These are phyloP conservation scores for Crocodylus rhombifer DNA, from an alignment of 2,797 vertebrate genomes.

Conservation along the genomic window DNA sequence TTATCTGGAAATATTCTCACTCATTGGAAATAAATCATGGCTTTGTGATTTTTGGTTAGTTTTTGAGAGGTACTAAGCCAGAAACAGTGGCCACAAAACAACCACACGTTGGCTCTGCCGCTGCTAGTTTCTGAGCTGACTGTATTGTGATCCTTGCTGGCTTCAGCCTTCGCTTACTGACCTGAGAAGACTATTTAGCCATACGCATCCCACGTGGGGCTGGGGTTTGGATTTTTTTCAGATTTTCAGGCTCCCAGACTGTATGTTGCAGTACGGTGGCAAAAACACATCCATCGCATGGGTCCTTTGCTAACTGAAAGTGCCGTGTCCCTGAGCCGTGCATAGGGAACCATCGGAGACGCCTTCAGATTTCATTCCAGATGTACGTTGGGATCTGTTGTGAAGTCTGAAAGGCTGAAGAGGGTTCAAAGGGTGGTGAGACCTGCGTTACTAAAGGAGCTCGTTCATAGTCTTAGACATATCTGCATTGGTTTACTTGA, in stretches of 20 bases:
- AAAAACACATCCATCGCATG: neutral
- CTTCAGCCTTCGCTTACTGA: neutral
- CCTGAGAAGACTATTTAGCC: neutral
- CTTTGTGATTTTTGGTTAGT: neutral
- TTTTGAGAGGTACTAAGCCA: neutral
- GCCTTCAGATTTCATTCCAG: neutral
- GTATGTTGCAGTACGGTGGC: neutral
- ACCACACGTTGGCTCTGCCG: neutral
- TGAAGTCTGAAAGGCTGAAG: neutral
- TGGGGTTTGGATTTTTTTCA: constrained; percentile 32
- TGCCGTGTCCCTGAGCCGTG: neutral
- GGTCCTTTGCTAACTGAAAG: neutral
- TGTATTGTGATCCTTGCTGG: neutral
- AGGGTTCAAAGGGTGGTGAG: neutral
- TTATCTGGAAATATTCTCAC: neutral
- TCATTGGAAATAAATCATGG: neutral
- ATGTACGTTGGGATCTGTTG: neutral
- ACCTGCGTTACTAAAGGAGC: neutral
- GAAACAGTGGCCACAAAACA: neutral
- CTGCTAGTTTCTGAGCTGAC: neutral
- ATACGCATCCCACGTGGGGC: constrained; percentile 22
- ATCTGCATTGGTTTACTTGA: constrained; percentile 1
- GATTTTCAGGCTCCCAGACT: constrained; percentile 26
- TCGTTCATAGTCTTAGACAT: neutral
- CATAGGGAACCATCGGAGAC: neutral